A percentile compares a stretch with the other conserved stretches of the same genome.
Conservation (phyloP, 2,797 vertebrate genomes). For the Channa striata region DNA sequence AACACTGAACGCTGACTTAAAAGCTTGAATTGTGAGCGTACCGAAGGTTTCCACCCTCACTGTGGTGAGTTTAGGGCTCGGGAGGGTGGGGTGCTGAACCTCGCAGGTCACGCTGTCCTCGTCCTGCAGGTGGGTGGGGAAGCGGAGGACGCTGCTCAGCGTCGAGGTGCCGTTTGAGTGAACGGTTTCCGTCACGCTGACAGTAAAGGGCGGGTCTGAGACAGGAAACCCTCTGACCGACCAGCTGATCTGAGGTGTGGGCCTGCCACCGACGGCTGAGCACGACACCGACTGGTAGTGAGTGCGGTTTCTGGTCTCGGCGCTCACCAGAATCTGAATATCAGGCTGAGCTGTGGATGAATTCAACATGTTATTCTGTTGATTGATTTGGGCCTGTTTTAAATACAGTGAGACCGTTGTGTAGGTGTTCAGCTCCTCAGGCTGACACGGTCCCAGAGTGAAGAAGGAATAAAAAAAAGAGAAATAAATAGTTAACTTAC, state of each 20-base stretch:
- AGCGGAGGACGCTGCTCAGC: slow-evolving; percentile 72
- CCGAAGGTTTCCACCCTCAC: slow-evolving; percentile 77
- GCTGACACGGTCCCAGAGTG: neutral
- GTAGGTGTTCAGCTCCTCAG: neutral
- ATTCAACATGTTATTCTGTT: neutral
- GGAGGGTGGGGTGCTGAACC: slow-evolving; percentile 74
- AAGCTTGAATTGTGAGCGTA: slow-evolving; percentile 47
- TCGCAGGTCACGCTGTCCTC: slow-evolving; percentile 75
- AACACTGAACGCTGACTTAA: neutral
- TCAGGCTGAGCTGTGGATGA: slow-evolving; percentile 73
- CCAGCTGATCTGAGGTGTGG: slow-evolving; percentile 77
- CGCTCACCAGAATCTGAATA: slow-evolving; percentile 44
- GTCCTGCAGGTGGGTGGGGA: slow-evolving; percentile 79
- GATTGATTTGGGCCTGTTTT: neutral
- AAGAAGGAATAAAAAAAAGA: neutral
- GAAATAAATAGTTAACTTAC: slow-evolving; percentile 58
- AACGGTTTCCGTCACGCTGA: slow-evolving; percentile 11
- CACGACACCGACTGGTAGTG: slow-evolving; percentile 80
- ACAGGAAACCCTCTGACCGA: slow-evolving; percentile 53
- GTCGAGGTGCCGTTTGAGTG: slow-evolving; percentile 74
- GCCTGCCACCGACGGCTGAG: slow-evolving; percentile 70
- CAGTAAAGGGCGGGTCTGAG: slow-evolving; percentile 41
- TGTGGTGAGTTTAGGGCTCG: slow-evolving; percentile 47
- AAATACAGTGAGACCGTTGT: neutral
- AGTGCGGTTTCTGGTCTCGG: slow-evolving; percentile 66